Conservation (phyloP, 1,140 invertebrate genomes). For the Harlomillsia oculata region DNA sequence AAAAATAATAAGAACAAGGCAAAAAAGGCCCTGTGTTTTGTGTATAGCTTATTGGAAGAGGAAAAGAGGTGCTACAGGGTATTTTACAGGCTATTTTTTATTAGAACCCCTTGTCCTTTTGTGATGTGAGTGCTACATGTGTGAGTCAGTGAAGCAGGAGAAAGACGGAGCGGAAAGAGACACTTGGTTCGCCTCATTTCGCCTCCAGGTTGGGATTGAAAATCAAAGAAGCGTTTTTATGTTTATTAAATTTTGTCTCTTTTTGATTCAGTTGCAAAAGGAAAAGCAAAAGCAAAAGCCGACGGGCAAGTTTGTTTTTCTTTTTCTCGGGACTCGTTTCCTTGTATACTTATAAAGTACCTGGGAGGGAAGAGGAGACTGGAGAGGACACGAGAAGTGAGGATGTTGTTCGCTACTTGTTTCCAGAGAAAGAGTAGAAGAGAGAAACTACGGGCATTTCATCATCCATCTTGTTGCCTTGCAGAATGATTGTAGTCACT, state of each 20-base stretch:
- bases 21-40: too few species aligned
- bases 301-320: too few species aligned
- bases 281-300: too few species aligned
- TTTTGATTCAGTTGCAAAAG: too few species aligned
- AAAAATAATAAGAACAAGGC: too few species aligned
- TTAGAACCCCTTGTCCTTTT: too few species aligned
- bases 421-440: background rate
- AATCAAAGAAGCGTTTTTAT: constrained; percentile 6
- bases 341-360: too few species aligned
- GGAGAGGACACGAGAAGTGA: background rate
- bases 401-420: background rate
- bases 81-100: too few species aligned
- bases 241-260: constrained; percentile 7
- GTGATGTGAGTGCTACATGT: too few species aligned
- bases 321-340: too few species aligned
- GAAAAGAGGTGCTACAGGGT: background rate
- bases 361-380: too few species aligned
- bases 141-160: background rate
- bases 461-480: constrained; percentile 5
- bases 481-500: background rate
- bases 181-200: background rate
- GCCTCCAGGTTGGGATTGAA: constrained; percentile 3
- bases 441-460: constrained; percentile 5
- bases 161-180: background rate
- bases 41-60: background rate